Conservation (phyloP, 1,140 invertebrate species). For the Adelges cooleyi region DNA sequence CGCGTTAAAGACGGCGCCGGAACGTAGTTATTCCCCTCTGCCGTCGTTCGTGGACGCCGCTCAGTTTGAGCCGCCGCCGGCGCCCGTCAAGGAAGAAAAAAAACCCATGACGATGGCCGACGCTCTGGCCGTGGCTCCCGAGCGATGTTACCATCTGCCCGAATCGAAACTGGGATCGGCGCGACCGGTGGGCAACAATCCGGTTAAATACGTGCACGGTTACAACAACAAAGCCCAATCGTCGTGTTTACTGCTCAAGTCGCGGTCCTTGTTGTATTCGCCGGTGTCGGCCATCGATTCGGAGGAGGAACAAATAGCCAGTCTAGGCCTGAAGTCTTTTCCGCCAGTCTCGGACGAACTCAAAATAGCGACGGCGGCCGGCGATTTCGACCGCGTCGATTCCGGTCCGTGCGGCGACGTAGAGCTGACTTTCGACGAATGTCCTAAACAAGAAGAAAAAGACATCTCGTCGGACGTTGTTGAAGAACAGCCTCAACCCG, state of each 20-base stretch:
- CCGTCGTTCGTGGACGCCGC: conserved; percentile 21
- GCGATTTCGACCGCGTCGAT: not conserved
- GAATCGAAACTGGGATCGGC: not conserved
- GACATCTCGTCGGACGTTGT: not conserved
- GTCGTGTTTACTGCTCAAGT: not conserved
- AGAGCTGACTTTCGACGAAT: not conserved
- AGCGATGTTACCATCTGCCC: conserved; percentile 45
- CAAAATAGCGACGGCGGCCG: conserved; percentile 31
- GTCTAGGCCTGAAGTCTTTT: conserved; percentile 34
- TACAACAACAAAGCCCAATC: not conserved
- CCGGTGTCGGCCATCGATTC: not conserved
- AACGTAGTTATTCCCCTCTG: conserved; percentile 46
- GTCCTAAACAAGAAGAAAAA: not conserved
- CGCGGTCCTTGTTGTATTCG: not conserved
- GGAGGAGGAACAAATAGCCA: not conserved
- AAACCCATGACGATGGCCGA: conserved; percentile 45
- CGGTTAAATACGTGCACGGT: conserved; percentile 12
- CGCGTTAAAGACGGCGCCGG: conserved; percentile 54
- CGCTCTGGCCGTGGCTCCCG: conserved; percentile 54
- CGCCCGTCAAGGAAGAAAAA: conserved; percentile 30
- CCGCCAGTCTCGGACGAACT: conserved; percentile 39
- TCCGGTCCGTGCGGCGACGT: not conserved
- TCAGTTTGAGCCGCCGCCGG: conserved; percentile 2
- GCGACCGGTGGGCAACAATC: conserved; percentile 4
- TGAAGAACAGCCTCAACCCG: not conserved